Evolutionary conservation across 2,888 invertebrate species (phyloP).

Genomic region (Cryptocephalus moraei): DNA sequence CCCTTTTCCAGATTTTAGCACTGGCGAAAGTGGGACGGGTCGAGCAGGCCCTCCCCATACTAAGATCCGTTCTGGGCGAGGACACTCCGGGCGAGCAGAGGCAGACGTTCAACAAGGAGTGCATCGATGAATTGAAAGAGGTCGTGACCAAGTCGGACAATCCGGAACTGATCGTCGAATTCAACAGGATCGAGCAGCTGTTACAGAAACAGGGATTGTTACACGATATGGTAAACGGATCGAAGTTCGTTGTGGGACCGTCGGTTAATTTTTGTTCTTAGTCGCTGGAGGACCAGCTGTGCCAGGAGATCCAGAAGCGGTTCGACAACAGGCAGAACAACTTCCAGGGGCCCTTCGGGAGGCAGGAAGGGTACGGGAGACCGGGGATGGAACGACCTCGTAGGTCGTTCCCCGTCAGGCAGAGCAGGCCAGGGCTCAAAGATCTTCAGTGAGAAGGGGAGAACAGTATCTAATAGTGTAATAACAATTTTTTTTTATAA

Average conservation of each 20-base stretch:
- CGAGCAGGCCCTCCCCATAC: constrained; percentile 52
- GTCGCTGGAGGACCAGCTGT: constrained; percentile 36
- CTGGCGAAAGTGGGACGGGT: constrained; percentile 50
- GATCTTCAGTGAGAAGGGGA: no score
- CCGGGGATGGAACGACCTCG: no score
- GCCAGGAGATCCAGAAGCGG: constrained; percentile 23
- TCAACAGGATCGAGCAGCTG: constrained; percentile 44
- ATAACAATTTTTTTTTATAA: no score
- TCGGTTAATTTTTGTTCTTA: constrained; percentile 17
- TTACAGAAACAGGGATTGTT: constrained; percentile 45
- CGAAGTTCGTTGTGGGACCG: neutral
- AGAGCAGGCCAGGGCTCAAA: no score
- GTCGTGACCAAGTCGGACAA: constrained; percentile 41
- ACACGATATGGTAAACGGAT: constrained; percentile 17
- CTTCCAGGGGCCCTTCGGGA: no score
- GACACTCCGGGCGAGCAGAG: constrained; percentile 41
- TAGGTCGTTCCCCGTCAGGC: no score
- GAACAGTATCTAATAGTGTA: no score
- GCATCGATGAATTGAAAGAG: constrained; percentile 43
- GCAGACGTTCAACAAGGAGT: constrained; percentile 53
- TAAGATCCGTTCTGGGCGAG: constrained; percentile 46
- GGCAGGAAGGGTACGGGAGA: no score
- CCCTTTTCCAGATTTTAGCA: constrained; percentile 39
- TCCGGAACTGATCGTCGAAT: constrained; percentile 46
- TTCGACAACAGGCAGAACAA: no score